These are phyloP conservation scores for Sebastes fasciatus DNA, from an alignment of 2,113 vertebrate species.

Conservation along the genomic window DNA sequence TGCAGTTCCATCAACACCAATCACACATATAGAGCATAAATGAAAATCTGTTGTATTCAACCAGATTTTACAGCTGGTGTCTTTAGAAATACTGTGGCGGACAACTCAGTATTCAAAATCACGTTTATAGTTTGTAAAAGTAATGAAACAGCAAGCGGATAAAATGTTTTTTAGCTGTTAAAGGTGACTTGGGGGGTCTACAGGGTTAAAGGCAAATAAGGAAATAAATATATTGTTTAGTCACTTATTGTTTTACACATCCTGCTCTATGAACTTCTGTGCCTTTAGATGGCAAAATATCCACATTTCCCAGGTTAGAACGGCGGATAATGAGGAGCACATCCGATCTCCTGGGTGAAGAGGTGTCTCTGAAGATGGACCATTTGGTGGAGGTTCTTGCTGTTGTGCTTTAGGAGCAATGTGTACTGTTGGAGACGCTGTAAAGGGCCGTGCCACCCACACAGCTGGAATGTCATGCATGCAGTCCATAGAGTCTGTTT, in stretches of 20 bases:
- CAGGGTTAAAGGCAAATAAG: neutral
- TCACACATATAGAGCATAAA: neutral
- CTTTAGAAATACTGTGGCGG: neutral
- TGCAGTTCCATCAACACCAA: neutral
- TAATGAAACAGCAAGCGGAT: neutral
- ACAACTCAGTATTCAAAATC: no score
- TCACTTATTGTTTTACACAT: conserved; percentile 32
- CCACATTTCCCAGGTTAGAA: conserved; percentile 39
- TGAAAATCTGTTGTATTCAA: neutral
- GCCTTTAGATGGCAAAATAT: conserved; percentile 15
- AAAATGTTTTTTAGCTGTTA: neutral
- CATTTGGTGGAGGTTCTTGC: conserved; percentile 49
- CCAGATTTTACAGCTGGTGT: neutral
- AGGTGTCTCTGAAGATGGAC: conserved; percentile 39
- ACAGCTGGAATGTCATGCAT: conserved; percentile 92
- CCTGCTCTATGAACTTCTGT: conserved; percentile 11
- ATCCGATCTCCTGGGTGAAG: conserved; percentile 15
- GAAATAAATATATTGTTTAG: neutral
- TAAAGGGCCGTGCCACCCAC: conserved; percentile 90
- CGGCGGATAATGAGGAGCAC: neutral
- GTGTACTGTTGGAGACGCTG: conserved; percentile 76
- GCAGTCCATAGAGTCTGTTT: conserved; percentile 89
- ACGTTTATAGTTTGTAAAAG: neutral
- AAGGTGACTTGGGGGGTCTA: neutral
- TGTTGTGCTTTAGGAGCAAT: conserved; percentile 65